phyloP scores from a whole-genome alignment of 2,888 invertebrate species.

The Ypsolopha scabrella region DNA sequence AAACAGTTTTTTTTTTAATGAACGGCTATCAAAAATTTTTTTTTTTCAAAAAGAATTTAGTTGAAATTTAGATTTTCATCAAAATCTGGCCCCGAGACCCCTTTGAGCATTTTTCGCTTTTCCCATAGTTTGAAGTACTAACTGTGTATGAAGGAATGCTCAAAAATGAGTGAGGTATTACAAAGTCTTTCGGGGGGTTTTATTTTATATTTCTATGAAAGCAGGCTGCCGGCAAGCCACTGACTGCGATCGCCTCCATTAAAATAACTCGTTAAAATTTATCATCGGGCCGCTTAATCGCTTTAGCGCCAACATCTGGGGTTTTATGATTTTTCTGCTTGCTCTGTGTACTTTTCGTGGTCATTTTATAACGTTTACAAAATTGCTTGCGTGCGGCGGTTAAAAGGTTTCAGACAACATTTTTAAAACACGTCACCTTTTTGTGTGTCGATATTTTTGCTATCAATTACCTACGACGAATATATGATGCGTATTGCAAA shows the following conservation, averaged over 20 bases:
- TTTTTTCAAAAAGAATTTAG: too few species aligned
- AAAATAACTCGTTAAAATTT: slow-evolving; percentile 72
- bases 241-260: slow-evolving; percentile 68
- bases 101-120: too few species aligned
- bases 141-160: too few species aligned
- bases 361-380: slow-evolving; percentile 59
- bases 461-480: too few species aligned
- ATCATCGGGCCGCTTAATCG: slow-evolving; percentile 70
- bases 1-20: too few species aligned
- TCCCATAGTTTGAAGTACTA: too few species aligned
- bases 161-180: slow-evolving; percentile 14
- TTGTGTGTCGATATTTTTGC: neutral
- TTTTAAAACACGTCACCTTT: slow-evolving; percentile 11
- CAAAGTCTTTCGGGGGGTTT: slow-evolving; percentile 47
- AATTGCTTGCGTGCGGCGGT: slow-evolving; percentile 47
- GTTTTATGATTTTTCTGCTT: slow-evolving; percentile 70
- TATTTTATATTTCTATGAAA: slow-evolving; percentile 66
- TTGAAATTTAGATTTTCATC: too few species aligned
- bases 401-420: slow-evolving; percentile 29
- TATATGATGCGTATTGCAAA: too few species aligned
- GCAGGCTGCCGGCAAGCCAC: slow-evolving; percentile 60
- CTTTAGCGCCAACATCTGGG: slow-evolving; percentile 69
- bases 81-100: too few species aligned
- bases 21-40: too few species aligned
- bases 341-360: slow-evolving; percentile 60